Conservation (phyloP, 2,113 vertebrate species). For the Kryptolebias marmoratus region DNA sequence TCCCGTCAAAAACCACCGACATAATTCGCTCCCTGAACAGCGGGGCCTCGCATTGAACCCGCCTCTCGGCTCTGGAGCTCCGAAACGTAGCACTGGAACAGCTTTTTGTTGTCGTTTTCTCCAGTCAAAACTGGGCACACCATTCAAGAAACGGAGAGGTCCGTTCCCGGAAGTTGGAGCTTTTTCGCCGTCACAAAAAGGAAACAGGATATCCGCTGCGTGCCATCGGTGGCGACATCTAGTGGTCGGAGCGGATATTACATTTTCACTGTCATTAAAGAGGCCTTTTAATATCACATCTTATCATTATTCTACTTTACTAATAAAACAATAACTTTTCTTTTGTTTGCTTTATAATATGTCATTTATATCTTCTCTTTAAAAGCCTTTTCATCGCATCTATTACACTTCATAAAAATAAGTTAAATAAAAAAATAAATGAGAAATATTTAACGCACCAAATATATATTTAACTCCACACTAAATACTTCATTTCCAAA, state of each 20-base stretch:
- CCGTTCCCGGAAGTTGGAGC: slow-evolving; percentile 50
- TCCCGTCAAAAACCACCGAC: slow-evolving; percentile 81
- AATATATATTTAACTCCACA: too few species aligned
- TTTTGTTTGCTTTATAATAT: too few species aligned
- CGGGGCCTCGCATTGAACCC: slow-evolving; percentile 56
- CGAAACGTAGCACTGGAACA: not conserved
- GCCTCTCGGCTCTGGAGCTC: not conserved
- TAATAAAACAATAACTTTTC: too few species aligned
- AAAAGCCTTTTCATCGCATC: too few species aligned
- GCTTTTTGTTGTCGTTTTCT: slow-evolving; percentile 6
- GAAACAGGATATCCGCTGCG: not conserved
- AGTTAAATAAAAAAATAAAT: too few species aligned
- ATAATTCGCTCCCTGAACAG: slow-evolving; percentile 66
- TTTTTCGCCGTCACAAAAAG: slow-evolving; percentile 47
- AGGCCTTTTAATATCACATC: not conserved
- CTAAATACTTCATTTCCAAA: too few species aligned
- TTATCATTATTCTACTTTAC: not conserved
- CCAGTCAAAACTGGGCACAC: slow-evolving; percentile 30
- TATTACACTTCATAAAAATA: too few species aligned
- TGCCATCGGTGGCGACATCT: slow-evolving; percentile 45
- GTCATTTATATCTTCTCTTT: too few species aligned
- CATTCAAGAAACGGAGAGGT: slow-evolving; percentile 28
- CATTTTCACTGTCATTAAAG: too few species aligned
- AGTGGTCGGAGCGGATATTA: not conserved
- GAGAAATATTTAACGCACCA: too few species aligned